These are phyloP conservation scores for Rhagologus leucostigma DNA, from an alignment of 2,113 vertebrate species.

Conservation along the genomic window DNA sequence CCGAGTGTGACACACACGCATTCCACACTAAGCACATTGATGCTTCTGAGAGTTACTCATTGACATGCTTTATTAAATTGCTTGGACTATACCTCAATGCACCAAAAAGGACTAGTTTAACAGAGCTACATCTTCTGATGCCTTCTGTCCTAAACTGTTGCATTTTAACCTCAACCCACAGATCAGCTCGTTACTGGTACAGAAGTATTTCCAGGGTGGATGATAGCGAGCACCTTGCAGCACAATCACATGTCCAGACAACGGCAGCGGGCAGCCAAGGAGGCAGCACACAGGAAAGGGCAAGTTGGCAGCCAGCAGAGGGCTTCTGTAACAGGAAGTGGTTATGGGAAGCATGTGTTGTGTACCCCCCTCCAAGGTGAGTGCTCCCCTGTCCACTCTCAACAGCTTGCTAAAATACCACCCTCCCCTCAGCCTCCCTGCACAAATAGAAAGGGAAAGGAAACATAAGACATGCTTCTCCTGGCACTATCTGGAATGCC, in stretches of 20 bases:
- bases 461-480: neutral
- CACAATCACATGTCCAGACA: neutral
- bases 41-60: conserved; percentile 59
- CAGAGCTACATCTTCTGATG: neutral
- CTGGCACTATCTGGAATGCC: neutral
- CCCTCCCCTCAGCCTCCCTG: neutral
- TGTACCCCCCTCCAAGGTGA: fast-evolving
- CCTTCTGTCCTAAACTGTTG: neutral
- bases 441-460: neutral
- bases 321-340: neutral
- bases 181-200: neutral
- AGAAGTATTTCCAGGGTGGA: neutral
- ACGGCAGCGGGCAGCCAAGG: neutral
- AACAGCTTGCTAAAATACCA: neutral
- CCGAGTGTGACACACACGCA: conserved; percentile 30
- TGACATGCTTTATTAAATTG: conserved; percentile 50
- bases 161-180: neutral
- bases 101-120: neutral
- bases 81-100: neutral
- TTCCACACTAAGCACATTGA: conserved; percentile 49
- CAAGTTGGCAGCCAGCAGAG: neutral
- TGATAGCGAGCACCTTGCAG: neutral
- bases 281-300: neutral
- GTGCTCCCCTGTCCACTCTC: neutral
- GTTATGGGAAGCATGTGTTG: neutral